Conservation (phyloP, 2,888 invertebrate species). For the Phymatocera aterrima region DNA sequence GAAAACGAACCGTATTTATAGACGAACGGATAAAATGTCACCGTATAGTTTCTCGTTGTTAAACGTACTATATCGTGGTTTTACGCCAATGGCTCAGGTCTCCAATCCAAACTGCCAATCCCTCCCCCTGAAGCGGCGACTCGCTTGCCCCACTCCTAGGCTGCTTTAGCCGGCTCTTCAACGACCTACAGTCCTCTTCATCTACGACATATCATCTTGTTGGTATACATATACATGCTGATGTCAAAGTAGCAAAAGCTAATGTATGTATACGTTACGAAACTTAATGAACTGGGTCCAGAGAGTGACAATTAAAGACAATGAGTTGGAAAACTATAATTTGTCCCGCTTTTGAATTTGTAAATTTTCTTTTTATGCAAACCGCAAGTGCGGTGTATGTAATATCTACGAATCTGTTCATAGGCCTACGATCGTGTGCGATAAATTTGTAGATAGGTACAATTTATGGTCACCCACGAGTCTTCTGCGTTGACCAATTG, state of each 20-base stretch:
- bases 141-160: conserved; percentile 35
- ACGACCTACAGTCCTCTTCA: conserved; percentile 41
- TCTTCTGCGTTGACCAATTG: conserved; percentile 40
- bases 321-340: not conserved
- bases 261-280: not conserved
- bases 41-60: not conserved
- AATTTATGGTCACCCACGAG: conserved; percentile 15
- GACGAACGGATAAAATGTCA: no score
- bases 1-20: no score
- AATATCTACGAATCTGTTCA: not conserved
- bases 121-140: conserved; percentile 33
- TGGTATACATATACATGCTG: not conserved
- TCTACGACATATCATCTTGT: conserved; percentile 29
- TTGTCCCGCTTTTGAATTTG: no score
- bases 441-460: conserved; percentile 8
- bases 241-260: not conserved
- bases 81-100: conserved; percentile 36
- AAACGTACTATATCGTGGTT: not conserved
- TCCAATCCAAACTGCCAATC: conserved; percentile 44
- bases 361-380: not conserved
- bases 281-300: not conserved
- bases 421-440: not conserved
- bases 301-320: not conserved
- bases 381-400: not conserved
- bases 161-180: conserved; percentile 36